These are phyloP conservation scores for Centropyge bicolor DNA, from an alignment of 2,797 vertebrate genomes.

Conservation along the genomic window DNA sequence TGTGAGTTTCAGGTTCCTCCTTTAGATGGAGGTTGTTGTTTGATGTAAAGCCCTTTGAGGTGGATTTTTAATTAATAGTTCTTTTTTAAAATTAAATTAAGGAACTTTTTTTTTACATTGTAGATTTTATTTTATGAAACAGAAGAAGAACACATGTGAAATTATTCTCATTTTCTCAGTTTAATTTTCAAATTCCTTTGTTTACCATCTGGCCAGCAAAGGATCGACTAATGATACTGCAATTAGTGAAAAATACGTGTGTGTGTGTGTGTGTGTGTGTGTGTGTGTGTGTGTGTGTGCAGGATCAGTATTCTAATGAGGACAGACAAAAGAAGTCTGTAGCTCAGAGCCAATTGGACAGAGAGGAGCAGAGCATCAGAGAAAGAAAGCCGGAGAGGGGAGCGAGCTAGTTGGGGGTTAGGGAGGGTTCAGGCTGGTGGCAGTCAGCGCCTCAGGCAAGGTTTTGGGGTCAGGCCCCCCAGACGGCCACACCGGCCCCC, in stretches of 20 bases:
- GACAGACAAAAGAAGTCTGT: conserved; percentile 84
- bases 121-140: not conserved
- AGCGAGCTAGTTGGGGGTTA: conserved; percentile 68
- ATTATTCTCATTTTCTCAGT: conserved; percentile 41
- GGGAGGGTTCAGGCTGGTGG: conserved; percentile 86
- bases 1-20: not conserved
- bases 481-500: conserved; percentile 74
- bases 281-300: conserved; percentile 65
- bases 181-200: conserved; percentile 69
- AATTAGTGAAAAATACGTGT: conserved; percentile 63
- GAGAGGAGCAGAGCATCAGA: conserved; percentile 77
- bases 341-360: conserved; percentile 80
- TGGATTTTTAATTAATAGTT: not conserved
- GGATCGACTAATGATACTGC: conserved; percentile 61
- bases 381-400: conserved; percentile 62
- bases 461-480: conserved; percentile 87
- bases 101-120: not conserved
- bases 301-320: conserved; percentile 88
- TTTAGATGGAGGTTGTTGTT: not conserved
- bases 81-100: not conserved
- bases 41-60: not conserved
- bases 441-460: conserved; percentile 87
- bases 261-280: conserved; percentile 38
- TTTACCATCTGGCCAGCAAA: conserved; percentile 69
- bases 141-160: conserved; percentile 1